A percentile compares a stretch with the other conserved stretches of the same genome.
Evolutionary conservation across 2,797 vertebrate species (phyloP).

Genomic region (Pseudochirops corinnae): DNA sequence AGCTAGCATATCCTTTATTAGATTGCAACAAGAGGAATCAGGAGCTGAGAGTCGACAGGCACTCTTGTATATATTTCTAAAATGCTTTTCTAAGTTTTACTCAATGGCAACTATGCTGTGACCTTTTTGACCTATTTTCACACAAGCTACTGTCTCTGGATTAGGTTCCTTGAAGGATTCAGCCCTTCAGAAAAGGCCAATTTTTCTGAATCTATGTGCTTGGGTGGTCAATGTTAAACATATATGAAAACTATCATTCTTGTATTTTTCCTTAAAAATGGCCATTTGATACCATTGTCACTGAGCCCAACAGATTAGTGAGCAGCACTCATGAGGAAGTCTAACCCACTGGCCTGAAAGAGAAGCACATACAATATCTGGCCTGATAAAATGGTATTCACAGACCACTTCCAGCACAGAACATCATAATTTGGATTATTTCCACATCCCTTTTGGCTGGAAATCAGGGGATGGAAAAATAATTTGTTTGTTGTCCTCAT

Average conservation of each 20-base stretch:
- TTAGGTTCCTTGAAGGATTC: not conserved
- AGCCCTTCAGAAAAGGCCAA: not conserved
- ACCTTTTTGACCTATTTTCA: not conserved
- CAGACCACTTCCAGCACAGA: constrained; percentile 27
- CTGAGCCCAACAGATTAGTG: not conserved
- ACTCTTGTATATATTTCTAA: not conserved
- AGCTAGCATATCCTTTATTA: not conserved
- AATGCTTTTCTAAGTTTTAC: not conserved
- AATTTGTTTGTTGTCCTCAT: constrained; percentile 58
- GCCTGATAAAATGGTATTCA: not conserved
- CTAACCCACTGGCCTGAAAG: not conserved
- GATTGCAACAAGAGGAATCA: not conserved
- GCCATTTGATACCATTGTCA: not conserved
- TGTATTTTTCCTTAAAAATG: not conserved
- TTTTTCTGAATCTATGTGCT: not conserved
- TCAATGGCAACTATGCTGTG: not conserved
- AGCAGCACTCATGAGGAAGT: not conserved
- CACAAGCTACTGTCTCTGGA: not conserved
- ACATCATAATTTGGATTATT: constrained; percentile 50
- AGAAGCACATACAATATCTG: not conserved
- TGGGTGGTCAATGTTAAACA: not conserved
- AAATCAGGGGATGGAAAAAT: constrained; percentile 48
- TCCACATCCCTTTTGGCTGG: constrained; percentile 34
- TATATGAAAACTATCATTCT: not conserved
- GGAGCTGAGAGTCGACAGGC: not conserved